Conservation (phyloP, 2,888 invertebrate genomes). For the Ernsta delagoae region DNA sequence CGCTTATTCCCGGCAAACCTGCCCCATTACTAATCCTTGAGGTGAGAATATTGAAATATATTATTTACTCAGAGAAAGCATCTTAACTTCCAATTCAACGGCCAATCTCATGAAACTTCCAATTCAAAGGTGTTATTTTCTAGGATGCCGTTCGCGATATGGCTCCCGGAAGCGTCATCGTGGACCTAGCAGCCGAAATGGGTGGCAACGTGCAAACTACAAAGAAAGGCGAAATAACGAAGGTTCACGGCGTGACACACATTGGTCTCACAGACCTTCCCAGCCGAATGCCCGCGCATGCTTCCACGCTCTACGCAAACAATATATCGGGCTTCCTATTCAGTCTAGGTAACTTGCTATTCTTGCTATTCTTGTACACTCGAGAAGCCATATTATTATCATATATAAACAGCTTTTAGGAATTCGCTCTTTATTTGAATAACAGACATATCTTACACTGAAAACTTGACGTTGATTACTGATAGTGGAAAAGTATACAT, state of each 20-base stretch:
- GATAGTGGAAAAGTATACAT: slow-evolving; percentile 12
- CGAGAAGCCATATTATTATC: not conserved
- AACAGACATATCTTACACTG: slow-evolving; percentile 19
- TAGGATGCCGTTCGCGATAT: slow-evolving; percentile 91
- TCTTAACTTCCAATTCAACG: not conserved
- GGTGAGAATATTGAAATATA: slow-evolving; percentile 67
- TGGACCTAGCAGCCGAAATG: slow-evolving; percentile 95
- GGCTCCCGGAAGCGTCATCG: slow-evolving; percentile 95
- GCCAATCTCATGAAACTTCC: not conserved
- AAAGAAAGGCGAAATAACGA: slow-evolving; percentile 89
- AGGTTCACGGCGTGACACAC: slow-evolving; percentile 92
- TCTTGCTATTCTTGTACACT: not conserved
- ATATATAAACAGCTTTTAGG: not conserved
- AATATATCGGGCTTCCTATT: slow-evolving; percentile 95
- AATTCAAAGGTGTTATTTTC: not conserved
- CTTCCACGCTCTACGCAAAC: slow-evolving; percentile 95
- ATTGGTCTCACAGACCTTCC: slow-evolving; percentile 94
- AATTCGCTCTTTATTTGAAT: not conserved
- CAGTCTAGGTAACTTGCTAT: slow-evolving; percentile 89
- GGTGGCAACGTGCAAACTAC: slow-evolving; percentile 95
- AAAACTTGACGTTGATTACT: slow-evolving; percentile 18
- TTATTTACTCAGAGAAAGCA: not conserved
- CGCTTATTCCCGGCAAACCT: slow-evolving; percentile 94
- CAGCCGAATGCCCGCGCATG: slow-evolving; percentile 93
- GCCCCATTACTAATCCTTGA: slow-evolving; percentile 92